phyloP scores from a whole-genome alignment of 2,113 vertebrate genomes.

The Neogobius melanostomus region DNA sequence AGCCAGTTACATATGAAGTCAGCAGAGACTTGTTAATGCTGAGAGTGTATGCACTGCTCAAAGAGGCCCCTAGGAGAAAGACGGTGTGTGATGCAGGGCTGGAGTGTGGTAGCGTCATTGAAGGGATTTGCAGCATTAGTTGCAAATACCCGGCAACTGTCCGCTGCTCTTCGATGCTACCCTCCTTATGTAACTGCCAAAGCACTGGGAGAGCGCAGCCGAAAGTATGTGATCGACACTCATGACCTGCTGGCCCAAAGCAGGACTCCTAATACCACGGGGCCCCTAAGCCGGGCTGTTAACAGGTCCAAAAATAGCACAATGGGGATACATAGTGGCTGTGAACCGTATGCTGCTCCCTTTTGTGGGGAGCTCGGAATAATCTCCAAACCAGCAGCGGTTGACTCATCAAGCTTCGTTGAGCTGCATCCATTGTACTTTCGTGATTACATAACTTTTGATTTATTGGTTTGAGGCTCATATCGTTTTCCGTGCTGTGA shows the following conservation, averaged over 20 bases:
- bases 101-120: constrained; percentile 25
- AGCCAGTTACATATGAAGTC: constrained; percentile 11
- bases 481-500: constrained; percentile 30
- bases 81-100: constrained; percentile 5
- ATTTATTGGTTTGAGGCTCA: constrained; percentile 29
- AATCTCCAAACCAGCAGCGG: constrained; percentile 20
- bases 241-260: constrained; percentile 34
- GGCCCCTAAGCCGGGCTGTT: constrained; percentile 37
- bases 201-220: constrained; percentile 36
- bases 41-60: constrained; percentile 21
- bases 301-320: constrained; percentile 56
- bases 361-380: constrained; percentile 23
- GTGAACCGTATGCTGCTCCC: constrained; percentile 16
- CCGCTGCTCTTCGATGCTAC: constrained; percentile 30
- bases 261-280: constrained; percentile 36
- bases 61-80: not conserved
- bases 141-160: constrained; percentile 41
- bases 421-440: constrained; percentile 22
- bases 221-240: constrained; percentile 30
- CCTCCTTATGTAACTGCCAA: constrained; percentile 47
- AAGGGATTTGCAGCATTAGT: constrained; percentile 44
- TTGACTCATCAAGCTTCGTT: constrained; percentile 36
- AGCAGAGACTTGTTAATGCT: constrained; percentile 26
- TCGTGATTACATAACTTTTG: constrained; percentile 32
- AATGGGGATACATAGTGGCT: constrained; percentile 24